phyloP scores from a whole-genome alignment of 2,113 vertebrate species.

The Collichthys lucidus region DNA sequence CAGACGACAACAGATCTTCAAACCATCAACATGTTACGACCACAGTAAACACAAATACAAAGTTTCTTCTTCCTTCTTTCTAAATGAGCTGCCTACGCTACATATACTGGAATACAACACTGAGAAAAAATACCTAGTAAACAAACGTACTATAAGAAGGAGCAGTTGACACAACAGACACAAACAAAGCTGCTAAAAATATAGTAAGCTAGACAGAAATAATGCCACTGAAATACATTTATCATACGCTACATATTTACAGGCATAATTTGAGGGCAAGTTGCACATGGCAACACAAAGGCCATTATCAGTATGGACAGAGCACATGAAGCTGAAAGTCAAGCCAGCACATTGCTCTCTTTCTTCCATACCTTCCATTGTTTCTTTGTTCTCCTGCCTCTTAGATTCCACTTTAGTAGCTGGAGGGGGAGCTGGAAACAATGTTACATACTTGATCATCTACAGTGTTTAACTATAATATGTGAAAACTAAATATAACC shows the following conservation, averaged over 20 bases:
- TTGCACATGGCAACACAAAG: conserved; percentile 15
- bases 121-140: not conserved
- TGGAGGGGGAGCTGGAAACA: conserved; percentile 35
- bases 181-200: not conserved
- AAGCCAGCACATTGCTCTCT: conserved; percentile 1
- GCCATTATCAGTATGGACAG: conserved; percentile 6
- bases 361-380: conserved; percentile 49
- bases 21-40: not conserved
- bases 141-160: not conserved
- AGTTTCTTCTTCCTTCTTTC: not conserved
- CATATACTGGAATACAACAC: not conserved
- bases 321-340: conserved; percentile 20
- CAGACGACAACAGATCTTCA: not conserved
- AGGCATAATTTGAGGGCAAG: not conserved
- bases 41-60: not conserved
- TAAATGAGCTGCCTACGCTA: not conserved
- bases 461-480: not conserved
- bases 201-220: not conserved
- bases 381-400: conserved; percentile 52
- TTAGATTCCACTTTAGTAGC: conserved; percentile 47
- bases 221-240: not conserved
- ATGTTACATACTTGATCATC: not conserved
- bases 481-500: conserved; percentile 5
- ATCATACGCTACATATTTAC: not conserved
- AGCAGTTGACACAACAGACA: not conserved